These are phyloP conservation scores for Idaea dimidiata DNA, from an alignment of 2,888 invertebrate genomes.

Conservation along the genomic window DNA sequence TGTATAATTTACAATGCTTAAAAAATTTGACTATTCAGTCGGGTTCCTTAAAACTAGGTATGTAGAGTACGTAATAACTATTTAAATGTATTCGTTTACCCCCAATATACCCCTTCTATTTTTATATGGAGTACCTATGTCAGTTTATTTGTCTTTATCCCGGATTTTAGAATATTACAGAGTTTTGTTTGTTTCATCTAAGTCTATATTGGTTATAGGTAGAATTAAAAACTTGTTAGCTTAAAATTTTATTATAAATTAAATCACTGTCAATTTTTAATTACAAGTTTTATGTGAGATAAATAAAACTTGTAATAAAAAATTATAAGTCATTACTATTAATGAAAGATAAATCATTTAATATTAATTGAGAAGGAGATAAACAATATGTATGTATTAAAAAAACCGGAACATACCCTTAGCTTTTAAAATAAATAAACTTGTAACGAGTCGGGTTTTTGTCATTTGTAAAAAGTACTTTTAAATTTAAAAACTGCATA, in stretches of 20 bases:
- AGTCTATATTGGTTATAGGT: background rate
- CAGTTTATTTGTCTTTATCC: background rate
- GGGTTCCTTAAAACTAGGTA: slow-evolving; percentile 66
- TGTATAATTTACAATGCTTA: slow-evolving; percentile 62
- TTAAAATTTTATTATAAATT: background rate
- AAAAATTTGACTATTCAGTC: slow-evolving; percentile 80
- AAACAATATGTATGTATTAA: no score
- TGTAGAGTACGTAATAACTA: slow-evolving; percentile 38
- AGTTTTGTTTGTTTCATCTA: background rate
- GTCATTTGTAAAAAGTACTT: no score
- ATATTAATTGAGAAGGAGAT: no score
- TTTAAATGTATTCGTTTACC: slow-evolving; percentile 20
- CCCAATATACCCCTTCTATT: background rate
- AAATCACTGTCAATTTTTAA: background rate
- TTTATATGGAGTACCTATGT: background rate
- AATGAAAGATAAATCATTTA: no score
- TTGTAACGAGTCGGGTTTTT: no score
- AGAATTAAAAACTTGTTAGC: background rate
- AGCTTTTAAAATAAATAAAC: no score
- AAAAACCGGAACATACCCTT: no score
- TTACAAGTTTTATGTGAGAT: background rate
- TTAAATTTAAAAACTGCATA: background rate
- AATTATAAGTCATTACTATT: no score
- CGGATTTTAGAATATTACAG: background rate
- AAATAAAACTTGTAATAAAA: background rate